These are phyloP conservation scores for Lasioglossum oenotherae DNA, from an alignment of 2,888 invertebrate genomes.

Conservation along the genomic window DNA sequence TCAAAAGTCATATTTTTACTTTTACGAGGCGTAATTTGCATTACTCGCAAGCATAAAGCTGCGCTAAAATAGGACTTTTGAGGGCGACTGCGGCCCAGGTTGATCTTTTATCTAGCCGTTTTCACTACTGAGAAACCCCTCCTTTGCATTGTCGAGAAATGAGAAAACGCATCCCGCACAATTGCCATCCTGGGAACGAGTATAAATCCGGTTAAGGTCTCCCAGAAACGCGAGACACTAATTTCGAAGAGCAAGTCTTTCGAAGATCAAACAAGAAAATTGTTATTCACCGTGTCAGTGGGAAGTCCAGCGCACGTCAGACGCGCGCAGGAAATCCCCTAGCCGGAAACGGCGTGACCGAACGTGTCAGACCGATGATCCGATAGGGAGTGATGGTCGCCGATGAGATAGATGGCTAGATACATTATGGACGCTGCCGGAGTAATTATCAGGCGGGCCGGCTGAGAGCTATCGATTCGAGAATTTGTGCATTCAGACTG, in stretches of 20 bases:
- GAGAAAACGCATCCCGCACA: too few relatives aligned
- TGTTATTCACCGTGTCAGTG: not conserved
- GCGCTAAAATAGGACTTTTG: too few relatives aligned
- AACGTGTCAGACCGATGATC: not conserved
- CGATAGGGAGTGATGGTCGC: not conserved
- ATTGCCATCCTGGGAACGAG: too few relatives aligned
- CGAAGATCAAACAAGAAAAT: not conserved
- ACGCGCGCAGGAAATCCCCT: not conserved
- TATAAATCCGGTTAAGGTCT: too few relatives aligned
- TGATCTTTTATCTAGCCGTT: too few relatives aligned
- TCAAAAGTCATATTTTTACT: too few relatives aligned
- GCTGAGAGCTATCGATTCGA: conserved; percentile 1
- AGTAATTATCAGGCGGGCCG: conserved; percentile 3
- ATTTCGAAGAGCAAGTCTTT: not conserved
- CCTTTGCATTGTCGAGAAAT: too few relatives aligned
- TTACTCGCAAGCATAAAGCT: too few relatives aligned
- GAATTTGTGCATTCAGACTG: not conserved
- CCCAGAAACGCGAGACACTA: not conserved
- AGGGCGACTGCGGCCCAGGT: too few relatives aligned
- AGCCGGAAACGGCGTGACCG: not conserved
- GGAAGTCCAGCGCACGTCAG: not conserved
- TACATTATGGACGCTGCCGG: conserved; percentile 10
- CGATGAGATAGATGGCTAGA: conserved; percentile 7
- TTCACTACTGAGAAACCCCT: too few relatives aligned
- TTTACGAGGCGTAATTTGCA: too few relatives aligned